Evolutionary conservation across 2,797 vertebrate genomes (phyloP).

Genomic region (Mionectes olivaceus): DNA sequence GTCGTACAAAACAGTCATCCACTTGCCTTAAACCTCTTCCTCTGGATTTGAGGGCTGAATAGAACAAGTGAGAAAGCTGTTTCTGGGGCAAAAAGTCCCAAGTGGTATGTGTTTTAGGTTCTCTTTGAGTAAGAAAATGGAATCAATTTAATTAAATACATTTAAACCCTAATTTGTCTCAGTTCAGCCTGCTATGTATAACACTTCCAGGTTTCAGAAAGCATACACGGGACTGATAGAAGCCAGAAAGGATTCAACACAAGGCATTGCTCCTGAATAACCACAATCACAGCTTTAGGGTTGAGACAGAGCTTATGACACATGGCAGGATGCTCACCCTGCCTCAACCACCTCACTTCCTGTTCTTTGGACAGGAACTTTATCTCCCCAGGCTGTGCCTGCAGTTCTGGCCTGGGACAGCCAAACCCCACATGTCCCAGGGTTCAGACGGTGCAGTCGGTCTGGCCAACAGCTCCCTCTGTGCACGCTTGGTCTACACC

Average conservation of each 20-base stretch:
- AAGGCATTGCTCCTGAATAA: background rate
- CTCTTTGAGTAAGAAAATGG: background rate
- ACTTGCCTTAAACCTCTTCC: background rate
- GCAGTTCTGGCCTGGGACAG: background rate
- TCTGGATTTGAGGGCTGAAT: background rate
- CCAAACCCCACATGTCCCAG: accelerated
- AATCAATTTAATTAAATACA: background rate
- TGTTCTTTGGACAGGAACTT: background rate
- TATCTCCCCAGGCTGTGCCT: background rate
- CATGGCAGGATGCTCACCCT: background rate
- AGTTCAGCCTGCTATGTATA: background rate
- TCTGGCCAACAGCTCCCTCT: background rate
- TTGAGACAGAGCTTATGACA: background rate
- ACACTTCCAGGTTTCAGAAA: background rate
- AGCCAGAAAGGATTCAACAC: background rate
- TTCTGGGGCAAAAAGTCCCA: background rate
- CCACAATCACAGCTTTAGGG: accelerated
- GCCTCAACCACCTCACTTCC: background rate
- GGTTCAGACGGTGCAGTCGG: background rate
- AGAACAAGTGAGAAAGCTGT: background rate
- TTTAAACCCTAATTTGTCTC: background rate
- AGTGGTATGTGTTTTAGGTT: background rate
- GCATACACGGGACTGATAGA: background rate
- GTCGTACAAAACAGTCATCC: background rate
- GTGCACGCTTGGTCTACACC: background rate